Conservation (phyloP, 2,113 vertebrate species). For the Elephantulus edwardii region DNA sequence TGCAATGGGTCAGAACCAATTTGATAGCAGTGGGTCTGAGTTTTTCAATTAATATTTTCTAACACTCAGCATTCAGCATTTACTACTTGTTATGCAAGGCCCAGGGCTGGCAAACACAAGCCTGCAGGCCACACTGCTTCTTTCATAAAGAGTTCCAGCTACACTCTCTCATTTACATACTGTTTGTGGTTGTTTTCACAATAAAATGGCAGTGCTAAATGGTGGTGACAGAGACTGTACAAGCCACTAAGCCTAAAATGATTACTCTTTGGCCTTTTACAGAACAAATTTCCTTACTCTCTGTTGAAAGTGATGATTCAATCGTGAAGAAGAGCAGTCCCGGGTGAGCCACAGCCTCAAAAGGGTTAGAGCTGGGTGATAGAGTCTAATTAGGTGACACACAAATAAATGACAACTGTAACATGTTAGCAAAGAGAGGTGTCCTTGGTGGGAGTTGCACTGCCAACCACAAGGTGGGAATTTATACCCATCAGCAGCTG, state of each 20-base stretch:
- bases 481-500: too few species aligned
- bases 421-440: not conserved
- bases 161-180: not conserved
- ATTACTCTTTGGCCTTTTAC: not conserved
- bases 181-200: not conserved
- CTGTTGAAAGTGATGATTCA: not conserved
- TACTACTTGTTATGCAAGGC: not conserved
- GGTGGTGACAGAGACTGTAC: not conserved
- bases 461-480: too few species aligned
- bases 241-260: not conserved
- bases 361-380: too few species aligned
- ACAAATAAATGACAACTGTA: not conserved
- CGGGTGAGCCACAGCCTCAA: not conserved
- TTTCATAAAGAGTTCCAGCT: not conserved
- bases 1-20: too few species aligned
- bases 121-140: not conserved
- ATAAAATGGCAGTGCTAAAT: not conserved
- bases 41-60: not conserved
- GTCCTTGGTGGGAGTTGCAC: too few species aligned
- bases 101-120: not conserved
- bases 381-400: not conserved
- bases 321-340: not conserved
- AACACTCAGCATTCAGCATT: not conserved
- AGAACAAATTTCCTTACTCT: not conserved
- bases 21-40: not conserved